Evolutionary conservation across 2,797 vertebrate species (phyloP), one percentile per base, ranked within the genome.

Genomic region (Alfaro cultratus): DNA sequence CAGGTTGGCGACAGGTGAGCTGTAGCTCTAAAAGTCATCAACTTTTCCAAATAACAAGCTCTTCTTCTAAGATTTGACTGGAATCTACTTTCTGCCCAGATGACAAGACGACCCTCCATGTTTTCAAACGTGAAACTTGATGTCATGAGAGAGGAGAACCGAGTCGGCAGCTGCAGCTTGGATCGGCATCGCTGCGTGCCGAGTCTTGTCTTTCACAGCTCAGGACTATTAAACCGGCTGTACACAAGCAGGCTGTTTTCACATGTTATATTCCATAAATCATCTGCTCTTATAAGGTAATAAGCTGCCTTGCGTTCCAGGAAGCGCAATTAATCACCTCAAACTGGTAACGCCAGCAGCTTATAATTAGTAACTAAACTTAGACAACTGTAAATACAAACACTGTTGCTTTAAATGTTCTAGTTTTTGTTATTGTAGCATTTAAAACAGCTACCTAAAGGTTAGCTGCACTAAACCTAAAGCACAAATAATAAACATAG

Each of bases 171-270:
- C 9, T 49, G 57, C 73, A 41, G 73, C 46, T 36, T 47, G 49
- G 21, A 79, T 78, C 46, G 1, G 79, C 64, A 72, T 87, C 71
- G 45, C 13, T 21, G 71, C 91, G 1, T 84, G 92, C 57, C 75
- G 0, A 23, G 77, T 78, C 91, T 89, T 86, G 87, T 82, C 78
- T 76, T 76, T 51, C 47, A 39, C 49, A 77, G 74, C 46, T 60
- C 55, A 4, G 36, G 41, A 15, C 73, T 47, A 60, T 85, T 79
- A 86, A 85, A 81, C 64, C 60, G 16, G 79, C 3, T 73, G 73
- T 78, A 81, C 82, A 87, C 60, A 84, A 78, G 76, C 2, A 4
- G 57, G 55, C 18, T 45, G 81, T 83, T 85, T 81, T 84, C 55
- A 78, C 84, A 80, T 11, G 57, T 67, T 71, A 68, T 5, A 21